Conservation (phyloP, 2,797 vertebrate species). For the Fistularia commersonii region DNA sequence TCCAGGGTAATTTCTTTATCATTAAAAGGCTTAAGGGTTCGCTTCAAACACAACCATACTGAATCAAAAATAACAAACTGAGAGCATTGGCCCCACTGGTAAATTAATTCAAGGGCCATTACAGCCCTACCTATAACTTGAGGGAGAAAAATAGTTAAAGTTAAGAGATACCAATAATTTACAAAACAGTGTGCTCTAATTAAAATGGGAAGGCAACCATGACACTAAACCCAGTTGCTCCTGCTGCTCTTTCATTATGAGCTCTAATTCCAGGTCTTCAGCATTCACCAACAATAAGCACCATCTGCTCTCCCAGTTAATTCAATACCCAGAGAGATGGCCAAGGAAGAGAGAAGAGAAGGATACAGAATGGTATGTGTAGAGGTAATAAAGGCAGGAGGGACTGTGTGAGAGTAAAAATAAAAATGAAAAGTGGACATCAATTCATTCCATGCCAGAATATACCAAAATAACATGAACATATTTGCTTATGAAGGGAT, state of each 20-base stretch:
- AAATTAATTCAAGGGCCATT: slow-evolving; percentile 12
- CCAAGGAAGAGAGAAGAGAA: slow-evolving; percentile 25
- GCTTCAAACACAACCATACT: not conserved
- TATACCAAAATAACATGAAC: too few relatives aligned
- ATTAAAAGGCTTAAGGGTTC: too few relatives aligned
- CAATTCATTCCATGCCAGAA: too few relatives aligned
- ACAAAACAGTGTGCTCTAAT: slow-evolving; percentile 14
- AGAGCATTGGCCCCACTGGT: not conserved
- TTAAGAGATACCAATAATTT: slow-evolving; percentile 34
- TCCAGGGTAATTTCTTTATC: not conserved
- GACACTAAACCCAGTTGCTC: slow-evolving; percentile 51
- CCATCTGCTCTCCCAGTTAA: slow-evolving; percentile 63
- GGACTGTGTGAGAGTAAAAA: slow-evolving; percentile 8
- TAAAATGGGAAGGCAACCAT: slow-evolving; percentile 35
- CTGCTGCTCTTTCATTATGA: slow-evolving; percentile 65
- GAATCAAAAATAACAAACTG: not conserved
- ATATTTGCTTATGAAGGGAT: too few relatives aligned
- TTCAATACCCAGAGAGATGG: slow-evolving; percentile 45
- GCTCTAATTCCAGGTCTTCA: slow-evolving; percentile 58
- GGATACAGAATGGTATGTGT: slow-evolving; percentile 41
- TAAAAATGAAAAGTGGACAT: not conserved
- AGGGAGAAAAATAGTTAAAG: slow-evolving; percentile 22
- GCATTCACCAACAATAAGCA: slow-evolving; percentile 65
- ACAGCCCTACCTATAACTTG: slow-evolving; percentile 3
- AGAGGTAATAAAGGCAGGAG: slow-evolving; percentile 19